Evolutionary conservation across 1,140 invertebrate genomes (phyloP).

Genomic region (Drosophila sechellia): DNA sequence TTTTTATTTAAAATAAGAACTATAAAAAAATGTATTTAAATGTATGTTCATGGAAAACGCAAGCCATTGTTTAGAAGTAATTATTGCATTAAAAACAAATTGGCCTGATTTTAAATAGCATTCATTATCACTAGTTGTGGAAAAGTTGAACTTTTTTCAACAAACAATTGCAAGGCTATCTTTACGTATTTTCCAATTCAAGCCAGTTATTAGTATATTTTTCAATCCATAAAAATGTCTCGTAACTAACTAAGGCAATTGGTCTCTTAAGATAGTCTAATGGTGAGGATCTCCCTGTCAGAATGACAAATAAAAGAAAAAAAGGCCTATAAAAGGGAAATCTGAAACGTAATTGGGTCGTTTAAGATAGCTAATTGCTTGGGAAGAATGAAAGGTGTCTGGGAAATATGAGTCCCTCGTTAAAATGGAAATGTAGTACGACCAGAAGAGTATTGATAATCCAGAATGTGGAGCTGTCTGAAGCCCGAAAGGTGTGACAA

Average conservation of each 20-base stretch:
- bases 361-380: slow-evolving; percentile 39
- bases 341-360: slow-evolving; percentile 17
- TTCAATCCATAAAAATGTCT: neutral
- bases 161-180: neutral
- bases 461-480: neutral
- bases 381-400: slow-evolving; percentile 7
- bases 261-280: neutral
- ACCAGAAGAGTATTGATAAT: slow-evolving; percentile 54
- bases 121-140: neutral
- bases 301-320: neutral
- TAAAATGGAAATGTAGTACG: slow-evolving; percentile 42
- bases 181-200: neutral
- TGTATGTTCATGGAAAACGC: too few species aligned
- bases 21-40: neutral
- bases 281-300: neutral
- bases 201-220: neutral
- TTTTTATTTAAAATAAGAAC: neutral
- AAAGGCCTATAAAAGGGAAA: slow-evolving; percentile 11
- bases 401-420: neutral
- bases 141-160: neutral
- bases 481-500: slow-evolving; percentile 29
- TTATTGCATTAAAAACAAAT: neutral
- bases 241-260: slow-evolving; percentile 7
- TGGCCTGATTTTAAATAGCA: neutral
- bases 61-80: too few species aligned